Base-by-base conservation (phyloP, 2,797 vertebrate genomes). In the Aphelocoma californica region DNA sequence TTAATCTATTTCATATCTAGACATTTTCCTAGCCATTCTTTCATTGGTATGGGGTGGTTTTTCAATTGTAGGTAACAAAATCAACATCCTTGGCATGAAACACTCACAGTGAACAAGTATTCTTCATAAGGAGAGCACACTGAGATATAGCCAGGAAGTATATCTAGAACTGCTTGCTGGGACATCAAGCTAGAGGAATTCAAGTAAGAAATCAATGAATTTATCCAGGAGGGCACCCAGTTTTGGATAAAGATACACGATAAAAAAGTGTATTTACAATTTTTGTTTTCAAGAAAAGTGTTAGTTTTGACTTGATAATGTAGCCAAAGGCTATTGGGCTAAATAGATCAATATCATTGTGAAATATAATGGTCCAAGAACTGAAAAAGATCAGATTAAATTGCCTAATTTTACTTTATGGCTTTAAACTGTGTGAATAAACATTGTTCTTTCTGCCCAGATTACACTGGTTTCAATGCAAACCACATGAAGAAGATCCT, bases 81-180 rank as follows among this genome's bases (percentile, higher is more conserved):
- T 48, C 50, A 61, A 72, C 14, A 61, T 18, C 5, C 24, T 23
- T 11, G 1, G 15, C 6, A 53, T 4, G 8, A 36, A 92, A 69
- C 4, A 56, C 8, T 36, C 20, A 47, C 0, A 1, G 38, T 51
- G 83, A 73, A 2, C 10, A 86, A 75, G 8, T 10, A 70, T 42
- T 71, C 26, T 58, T 40, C 31, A 10, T 47, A 31, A 73, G 24
- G 29, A 71, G 7, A 32, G 10, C 14, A 38, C 0, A 0, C 28
- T 54, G 64, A 48, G 1, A 1, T 66, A 51, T 3, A 9, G 19
- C 9, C n/a, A 61, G 31, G 21, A 86, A 26, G 3, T 28, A 11
- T 32, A 69, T 8, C 12, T 42, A 36, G 19, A 78, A 38, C 26
- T 62, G 15, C 17, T 56, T 70, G 36, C 16, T 78, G 26, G 21